phyloP scores from a whole-genome alignment of 2,113 vertebrate species.

The Puntigrus tetrazona region DNA sequence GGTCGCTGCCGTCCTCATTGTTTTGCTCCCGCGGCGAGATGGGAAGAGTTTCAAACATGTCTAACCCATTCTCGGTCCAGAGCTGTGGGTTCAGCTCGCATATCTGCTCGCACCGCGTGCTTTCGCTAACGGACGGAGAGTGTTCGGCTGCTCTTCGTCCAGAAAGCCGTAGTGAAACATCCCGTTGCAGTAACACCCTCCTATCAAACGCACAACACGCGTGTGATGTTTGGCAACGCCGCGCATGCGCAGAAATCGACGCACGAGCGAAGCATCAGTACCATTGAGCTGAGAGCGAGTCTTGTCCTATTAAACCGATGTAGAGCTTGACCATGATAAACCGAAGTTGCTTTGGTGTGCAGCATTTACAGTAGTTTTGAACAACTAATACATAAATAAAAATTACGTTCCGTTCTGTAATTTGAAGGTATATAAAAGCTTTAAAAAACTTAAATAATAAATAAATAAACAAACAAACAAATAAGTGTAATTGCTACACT shows the following conservation, averaged over 20 bases:
- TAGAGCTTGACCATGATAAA: neutral
- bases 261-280: neutral
- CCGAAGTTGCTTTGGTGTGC: too few relatives aligned
- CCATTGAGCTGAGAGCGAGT: neutral
- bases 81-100: neutral
- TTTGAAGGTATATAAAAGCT: too few relatives aligned
- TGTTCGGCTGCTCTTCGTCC: neutral
- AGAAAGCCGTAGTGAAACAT: slow-evolving; percentile 23
- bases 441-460: too few relatives aligned
- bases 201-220: slow-evolving; percentile 27
- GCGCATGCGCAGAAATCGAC: slow-evolving; percentile 46
- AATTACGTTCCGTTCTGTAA: too few relatives aligned
- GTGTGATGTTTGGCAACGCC: slow-evolving; percentile 2
- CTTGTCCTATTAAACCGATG: neutral
- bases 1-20: slow-evolving; percentile 51
- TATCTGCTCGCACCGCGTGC: neutral
- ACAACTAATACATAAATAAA: too few relatives aligned
- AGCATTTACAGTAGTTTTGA: too few relatives aligned
- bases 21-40: slow-evolving; percentile 58
- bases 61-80: slow-evolving; percentile 20
- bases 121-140: neutral
- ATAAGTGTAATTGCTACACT: too few relatives aligned
- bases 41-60: slow-evolving; percentile 41
- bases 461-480: too few relatives aligned
- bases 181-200: slow-evolving; percentile 27